phyloP scores from a whole-genome alignment of 2,113 vertebrate genomes.

The Nymphicus hollandicus region DNA sequence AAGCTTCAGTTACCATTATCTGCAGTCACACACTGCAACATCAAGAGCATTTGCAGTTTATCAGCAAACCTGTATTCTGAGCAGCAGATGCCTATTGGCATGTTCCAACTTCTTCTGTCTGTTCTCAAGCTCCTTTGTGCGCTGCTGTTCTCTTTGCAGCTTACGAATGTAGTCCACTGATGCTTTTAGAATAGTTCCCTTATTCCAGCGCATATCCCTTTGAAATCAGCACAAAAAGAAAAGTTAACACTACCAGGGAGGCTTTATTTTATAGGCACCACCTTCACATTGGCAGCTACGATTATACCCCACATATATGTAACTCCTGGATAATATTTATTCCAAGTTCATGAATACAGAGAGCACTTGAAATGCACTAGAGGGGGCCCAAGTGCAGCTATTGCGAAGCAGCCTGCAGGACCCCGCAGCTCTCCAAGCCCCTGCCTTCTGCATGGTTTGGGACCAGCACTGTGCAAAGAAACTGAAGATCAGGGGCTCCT shows the following conservation, averaged over 20 bases:
- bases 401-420: not conserved
- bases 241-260: not conserved
- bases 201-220: constrained; percentile 96
- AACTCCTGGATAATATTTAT: not conserved
- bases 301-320: rapidly evolving
- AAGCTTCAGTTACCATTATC: not conserved
- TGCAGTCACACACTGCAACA: not conserved
- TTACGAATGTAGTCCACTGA: constrained; percentile 97
- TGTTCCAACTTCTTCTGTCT: constrained; percentile 95
- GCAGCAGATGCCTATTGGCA: constrained; percentile 89
- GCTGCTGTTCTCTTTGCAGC: constrained; percentile 91
- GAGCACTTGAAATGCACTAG: not conserved
- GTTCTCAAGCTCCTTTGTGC: constrained; percentile 92
- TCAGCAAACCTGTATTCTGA: constrained; percentile 90
- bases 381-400: constrained; percentile 13
- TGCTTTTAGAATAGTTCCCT: constrained; percentile 96
- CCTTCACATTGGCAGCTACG: not conserved
- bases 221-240: not conserved
- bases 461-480: not conserved
- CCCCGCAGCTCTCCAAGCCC: not conserved
- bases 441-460: not conserved
- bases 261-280: not conserved
- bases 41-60: not conserved
- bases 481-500: not conserved
- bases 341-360: not conserved